These are phyloP conservation scores for Heliconius congener DNA, from an alignment of 1,140 invertebrate genomes.

Conservation along the genomic window DNA sequence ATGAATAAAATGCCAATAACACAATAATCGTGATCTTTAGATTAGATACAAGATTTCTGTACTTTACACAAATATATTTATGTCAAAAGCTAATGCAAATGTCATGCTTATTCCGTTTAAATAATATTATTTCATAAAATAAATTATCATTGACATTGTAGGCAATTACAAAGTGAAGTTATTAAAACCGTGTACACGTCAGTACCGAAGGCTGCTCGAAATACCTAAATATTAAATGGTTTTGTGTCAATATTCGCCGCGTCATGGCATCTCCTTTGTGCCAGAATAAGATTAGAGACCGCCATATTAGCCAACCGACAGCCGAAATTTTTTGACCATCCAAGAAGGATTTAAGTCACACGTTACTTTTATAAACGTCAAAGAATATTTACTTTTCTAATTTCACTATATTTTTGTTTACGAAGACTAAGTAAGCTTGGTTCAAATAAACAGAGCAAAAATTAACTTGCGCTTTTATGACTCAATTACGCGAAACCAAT, in stretches of 20 bases:
- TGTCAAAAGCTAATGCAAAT: slow-evolving; percentile 32
- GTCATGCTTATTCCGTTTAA: slow-evolving; percentile 23
- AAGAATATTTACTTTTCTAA: not conserved
- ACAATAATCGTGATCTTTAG: slow-evolving; percentile 32
- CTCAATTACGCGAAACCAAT: slow-evolving; percentile 76
- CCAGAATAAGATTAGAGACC: slow-evolving; percentile 69
- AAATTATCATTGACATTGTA: slow-evolving; percentile 21
- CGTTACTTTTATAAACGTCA: slow-evolving; percentile 42
- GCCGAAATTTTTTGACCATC: slow-evolving; percentile 56
- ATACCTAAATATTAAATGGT: slow-evolving; percentile 79
- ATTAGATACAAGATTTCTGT: slow-evolving; percentile 33
- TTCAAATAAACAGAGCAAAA: slow-evolving; percentile 40
- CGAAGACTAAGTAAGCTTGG: not conserved
- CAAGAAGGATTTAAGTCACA: slow-evolving; percentile 44
- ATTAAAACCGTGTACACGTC: slow-evolving; percentile 43
- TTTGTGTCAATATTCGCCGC: slow-evolving; percentile 66
- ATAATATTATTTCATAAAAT: slow-evolving; percentile 28
- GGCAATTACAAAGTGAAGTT: slow-evolving; percentile 3
- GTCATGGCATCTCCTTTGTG: slow-evolving; percentile 78
- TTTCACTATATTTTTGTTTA: not conserved
- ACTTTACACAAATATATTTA: slow-evolving; percentile 18
- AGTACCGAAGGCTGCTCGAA: slow-evolving; percentile 59
- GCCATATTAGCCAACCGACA: slow-evolving; percentile 67
- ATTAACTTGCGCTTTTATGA: slow-evolving; percentile 64
- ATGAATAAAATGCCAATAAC: slow-evolving; percentile 30